A percentile compares a stretch with the other conserved stretches of the same genome.
phyloP scores from a whole-genome alignment of 2,888 invertebrate genomes.

The Rhimphoctona megacephalus region DNA sequence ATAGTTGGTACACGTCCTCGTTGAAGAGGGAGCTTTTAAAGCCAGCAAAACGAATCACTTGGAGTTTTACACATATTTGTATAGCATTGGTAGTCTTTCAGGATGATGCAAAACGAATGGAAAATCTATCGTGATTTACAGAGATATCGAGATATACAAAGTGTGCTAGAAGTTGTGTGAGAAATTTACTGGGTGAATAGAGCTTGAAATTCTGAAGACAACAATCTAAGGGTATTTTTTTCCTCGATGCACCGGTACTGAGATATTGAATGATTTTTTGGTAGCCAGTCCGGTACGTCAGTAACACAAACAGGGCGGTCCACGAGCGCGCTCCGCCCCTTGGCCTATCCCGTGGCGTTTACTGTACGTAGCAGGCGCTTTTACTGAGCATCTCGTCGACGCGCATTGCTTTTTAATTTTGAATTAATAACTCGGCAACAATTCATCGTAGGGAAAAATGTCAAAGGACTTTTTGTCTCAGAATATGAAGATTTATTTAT shows the following conservation, averaged over 20 bases:
- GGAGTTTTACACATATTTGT: background rate
- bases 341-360: background rate
- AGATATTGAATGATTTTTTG: background rate
- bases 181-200: background rate
- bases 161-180: background rate
- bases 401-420: background rate
- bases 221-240: background rate
- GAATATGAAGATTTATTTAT: background rate
- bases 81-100: background rate
- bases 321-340: background rate
- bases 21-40: constrained; percentile 8
- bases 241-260: background rate
- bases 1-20: constrained; percentile 7
- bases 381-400: background rate
- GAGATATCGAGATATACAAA: background rate
- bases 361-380: background rate
- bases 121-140: background rate
- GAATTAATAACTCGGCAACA: background rate
- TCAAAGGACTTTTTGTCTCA: background rate
- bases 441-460: background rate
- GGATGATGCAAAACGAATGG: background rate
- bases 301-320: background rate
- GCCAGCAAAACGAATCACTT: constrained; percentile 23
- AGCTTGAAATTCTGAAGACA: background rate
- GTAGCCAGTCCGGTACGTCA: background rate